Evolutionary conservation across 2,888 invertebrate species (phyloP).

Genomic region (Idaea aversata): DNA sequence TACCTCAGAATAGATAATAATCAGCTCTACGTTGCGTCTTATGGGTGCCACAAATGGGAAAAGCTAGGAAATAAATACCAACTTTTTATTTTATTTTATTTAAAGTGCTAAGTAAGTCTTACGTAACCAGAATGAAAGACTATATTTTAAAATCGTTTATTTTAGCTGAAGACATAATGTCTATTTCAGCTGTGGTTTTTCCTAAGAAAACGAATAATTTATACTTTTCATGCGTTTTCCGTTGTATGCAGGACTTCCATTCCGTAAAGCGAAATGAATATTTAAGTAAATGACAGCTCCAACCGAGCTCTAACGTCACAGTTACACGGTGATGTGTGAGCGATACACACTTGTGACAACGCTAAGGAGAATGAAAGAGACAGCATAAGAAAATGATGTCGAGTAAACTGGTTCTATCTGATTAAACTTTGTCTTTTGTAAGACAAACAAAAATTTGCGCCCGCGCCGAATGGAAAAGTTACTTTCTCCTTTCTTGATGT

Average conservation of each 20-base stretch:
- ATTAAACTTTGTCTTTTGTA: neutral
- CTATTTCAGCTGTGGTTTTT: neutral
- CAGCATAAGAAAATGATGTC: neutral
- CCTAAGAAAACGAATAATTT: neutral
- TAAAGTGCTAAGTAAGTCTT: too few relatives aligned
- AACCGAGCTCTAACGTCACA: neutral
- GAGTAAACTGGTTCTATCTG: neutral
- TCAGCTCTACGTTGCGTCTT: slow-evolving; percentile 12
- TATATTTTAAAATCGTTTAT: too few relatives aligned
- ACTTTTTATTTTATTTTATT: neutral
- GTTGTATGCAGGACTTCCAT: neutral
- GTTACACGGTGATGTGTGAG: slow-evolving; percentile 8
- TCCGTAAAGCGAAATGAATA: neutral
- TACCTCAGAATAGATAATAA: slow-evolving; percentile 12
- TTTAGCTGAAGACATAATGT: too few relatives aligned
- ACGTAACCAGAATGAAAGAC: too few relatives aligned
- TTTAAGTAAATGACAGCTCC: neutral
- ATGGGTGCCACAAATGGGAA: slow-evolving; percentile 37
- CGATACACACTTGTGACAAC: slow-evolving; percentile 12
- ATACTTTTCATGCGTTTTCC: neutral
- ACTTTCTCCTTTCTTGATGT: neutral
- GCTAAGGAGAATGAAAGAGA: slow-evolving; percentile 24
- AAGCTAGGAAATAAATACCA: neutral
- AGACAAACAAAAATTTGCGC: neutral
- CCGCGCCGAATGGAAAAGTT: neutral